phyloP scores from a whole-genome alignment of 2,888 invertebrate genomes.

The Conops quadrifasciatus region DNA sequence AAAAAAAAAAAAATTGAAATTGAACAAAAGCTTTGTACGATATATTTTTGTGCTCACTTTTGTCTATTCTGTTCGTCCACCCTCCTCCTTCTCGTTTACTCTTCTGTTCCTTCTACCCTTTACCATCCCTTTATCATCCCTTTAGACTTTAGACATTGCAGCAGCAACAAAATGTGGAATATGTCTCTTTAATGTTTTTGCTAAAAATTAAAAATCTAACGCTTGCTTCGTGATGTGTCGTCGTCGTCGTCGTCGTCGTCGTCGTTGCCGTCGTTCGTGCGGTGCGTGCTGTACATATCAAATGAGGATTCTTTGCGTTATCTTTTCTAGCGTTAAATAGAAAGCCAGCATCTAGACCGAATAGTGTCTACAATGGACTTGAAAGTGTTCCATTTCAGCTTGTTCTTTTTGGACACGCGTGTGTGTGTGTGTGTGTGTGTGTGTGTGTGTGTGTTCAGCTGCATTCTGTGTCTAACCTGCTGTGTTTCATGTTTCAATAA shows the following conservation, averaged over 20 bases:
- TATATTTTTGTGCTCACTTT: too few relatives aligned
- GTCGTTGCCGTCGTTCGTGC: slow-evolving; percentile 15
- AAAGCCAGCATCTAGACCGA: not conserved
- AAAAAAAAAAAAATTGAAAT: not conserved
- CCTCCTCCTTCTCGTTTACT: not conserved
- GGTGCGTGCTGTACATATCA: slow-evolving; percentile 23
- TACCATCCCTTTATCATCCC: not conserved
- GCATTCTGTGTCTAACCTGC: not conserved
- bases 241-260: slow-evolving; percentile 4
- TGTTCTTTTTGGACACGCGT: not conserved
- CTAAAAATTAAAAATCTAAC: slow-evolving; percentile 21
- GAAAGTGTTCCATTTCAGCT: not conserved
- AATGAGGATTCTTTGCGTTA: slow-evolving; percentile 6
- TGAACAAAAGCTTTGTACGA: too few relatives aligned
- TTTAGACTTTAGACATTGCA: not conserved
- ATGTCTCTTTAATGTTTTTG: slow-evolving; percentile 15
- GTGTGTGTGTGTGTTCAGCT: not conserved
- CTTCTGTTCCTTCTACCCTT: not conserved
- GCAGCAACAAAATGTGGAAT: too few relatives aligned
- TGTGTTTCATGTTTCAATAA: not conserved
- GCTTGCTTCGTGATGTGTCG: not conserved
- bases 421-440: too few relatives aligned
- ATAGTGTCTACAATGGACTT: not conserved
- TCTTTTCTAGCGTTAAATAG: not conserved
- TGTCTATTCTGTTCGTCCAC: too few relatives aligned